A percentile compares a stretch with the other conserved stretches of the same genome.
phyloP scores from a whole-genome alignment of 64 coral and sea anemone genomes.

The Montipora efflorescens region DNA sequence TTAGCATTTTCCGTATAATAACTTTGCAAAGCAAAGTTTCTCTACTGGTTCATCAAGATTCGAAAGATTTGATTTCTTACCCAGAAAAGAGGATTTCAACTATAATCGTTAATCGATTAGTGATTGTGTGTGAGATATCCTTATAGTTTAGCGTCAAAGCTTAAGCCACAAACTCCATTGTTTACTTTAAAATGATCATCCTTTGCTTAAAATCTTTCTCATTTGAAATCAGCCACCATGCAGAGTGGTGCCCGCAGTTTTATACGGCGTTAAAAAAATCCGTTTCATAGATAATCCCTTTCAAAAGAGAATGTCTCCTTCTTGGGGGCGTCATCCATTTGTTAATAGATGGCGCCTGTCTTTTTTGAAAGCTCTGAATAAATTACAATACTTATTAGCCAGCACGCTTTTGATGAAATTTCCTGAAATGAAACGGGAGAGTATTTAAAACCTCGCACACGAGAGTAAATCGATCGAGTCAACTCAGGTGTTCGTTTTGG shows the following conservation, averaged over 20 bases:
- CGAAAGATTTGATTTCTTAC: not conserved
- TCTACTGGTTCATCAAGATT: not conserved
- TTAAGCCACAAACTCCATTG: conserved; percentile 8
- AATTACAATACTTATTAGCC: conserved; percentile 10
- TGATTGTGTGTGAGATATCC: conserved; percentile 8
- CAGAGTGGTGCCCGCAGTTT: not conserved
- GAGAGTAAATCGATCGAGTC: not conserved
- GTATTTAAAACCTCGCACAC: conserved; percentile 36
- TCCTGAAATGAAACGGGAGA: not conserved
- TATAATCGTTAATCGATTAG: conserved; percentile 7
- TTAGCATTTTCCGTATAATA: not conserved
- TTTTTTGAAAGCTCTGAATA: conserved; percentile 17
- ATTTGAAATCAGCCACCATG: conserved; percentile 14
- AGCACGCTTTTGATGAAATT: not conserved
- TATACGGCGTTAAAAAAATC: not conserved
- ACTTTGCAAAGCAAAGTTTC: not conserved
- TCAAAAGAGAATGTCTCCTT: not conserved
- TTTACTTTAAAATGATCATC: not conserved
- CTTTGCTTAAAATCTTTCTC: conserved; percentile 1
- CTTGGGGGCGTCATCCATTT: not conserved
- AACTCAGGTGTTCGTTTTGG: not conserved
- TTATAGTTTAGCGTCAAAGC: not conserved
- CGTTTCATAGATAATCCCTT: not conserved
- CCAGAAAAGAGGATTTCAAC: not conserved
- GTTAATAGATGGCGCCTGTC: not conserved